phyloP scores from a whole-genome alignment of 1,140 invertebrate genomes.

The Laupala kohalensis region DNA sequence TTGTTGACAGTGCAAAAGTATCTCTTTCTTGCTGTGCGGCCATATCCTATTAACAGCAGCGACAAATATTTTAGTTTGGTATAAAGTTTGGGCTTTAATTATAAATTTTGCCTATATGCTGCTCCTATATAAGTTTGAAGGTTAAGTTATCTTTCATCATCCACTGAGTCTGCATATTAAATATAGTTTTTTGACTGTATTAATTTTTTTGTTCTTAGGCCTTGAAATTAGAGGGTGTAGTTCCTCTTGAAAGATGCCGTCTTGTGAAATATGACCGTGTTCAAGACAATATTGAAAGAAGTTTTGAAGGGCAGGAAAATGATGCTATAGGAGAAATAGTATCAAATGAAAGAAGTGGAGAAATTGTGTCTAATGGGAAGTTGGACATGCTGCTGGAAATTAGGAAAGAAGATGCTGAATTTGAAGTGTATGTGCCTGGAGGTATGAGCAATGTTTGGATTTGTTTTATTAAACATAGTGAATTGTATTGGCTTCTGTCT shows the following conservation, averaged over 20 bases:
- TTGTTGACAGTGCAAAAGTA: too few species aligned
- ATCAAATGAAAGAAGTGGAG: conserved; percentile 25
- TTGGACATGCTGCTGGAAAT: conserved; percentile 57
- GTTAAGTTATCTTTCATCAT: too few species aligned
- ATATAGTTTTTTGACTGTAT: too few species aligned
- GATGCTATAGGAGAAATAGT: conserved; percentile 37
- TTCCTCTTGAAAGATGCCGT: conserved; percentile 50
- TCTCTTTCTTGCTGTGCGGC: too few species aligned
- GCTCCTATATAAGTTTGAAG: too few species aligned
- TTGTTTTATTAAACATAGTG: neutral
- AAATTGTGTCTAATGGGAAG: conserved; percentile 27
- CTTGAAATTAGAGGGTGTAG: conserved; percentile 42
- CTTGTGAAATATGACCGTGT: conserved; percentile 57
- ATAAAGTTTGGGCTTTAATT: too few species aligned
- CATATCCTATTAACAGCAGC: too few species aligned
- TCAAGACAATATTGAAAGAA: conserved; percentile 53
- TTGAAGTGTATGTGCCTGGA: conserved; percentile 48
- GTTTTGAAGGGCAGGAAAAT: conserved; percentile 47
- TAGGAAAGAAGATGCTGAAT: conserved; percentile 43
- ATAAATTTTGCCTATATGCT: too few species aligned
- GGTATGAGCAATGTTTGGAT: conserved; percentile 27
- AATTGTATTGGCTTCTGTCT: conserved; percentile 6
- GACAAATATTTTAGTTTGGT: too few species aligned
- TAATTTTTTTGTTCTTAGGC: conserved; percentile 23
- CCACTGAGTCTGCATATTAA: too few species aligned